Conservation (phyloP, 1,140 invertebrate species). For the Vanessa tameamea region DNA sequence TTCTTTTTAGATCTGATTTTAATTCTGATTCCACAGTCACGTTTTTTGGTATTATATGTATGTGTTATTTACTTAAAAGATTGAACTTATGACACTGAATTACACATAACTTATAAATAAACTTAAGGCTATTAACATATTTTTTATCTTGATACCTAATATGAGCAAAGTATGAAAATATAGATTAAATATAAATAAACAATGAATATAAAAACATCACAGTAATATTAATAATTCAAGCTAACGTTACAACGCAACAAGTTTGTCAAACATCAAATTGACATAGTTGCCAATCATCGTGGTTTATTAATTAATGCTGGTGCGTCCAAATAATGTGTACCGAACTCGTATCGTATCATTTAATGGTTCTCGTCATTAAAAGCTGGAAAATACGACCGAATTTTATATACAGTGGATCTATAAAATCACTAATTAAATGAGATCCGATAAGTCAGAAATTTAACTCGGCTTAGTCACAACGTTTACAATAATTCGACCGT, state of each 20-base stretch:
- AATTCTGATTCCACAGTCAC: no score
- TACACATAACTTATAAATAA: no score
- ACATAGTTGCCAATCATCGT: not conserved
- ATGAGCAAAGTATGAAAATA: no score
- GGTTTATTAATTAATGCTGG: slow-evolving; percentile 12
- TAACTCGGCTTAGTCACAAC: no score
- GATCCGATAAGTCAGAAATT: not conserved
- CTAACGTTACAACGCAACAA: not conserved
- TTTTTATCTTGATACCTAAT: no score
- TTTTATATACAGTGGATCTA: slow-evolving; percentile 7
- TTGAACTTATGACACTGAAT: no score
- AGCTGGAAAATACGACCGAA: slow-evolving; percentile 8
- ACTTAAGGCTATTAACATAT: no score
- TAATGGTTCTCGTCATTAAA: not conserved
- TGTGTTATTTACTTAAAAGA: no score
- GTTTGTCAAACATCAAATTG: slow-evolving; percentile 5
- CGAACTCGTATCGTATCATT: slow-evolving; percentile 9
- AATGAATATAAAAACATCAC: not conserved
- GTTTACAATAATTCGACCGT: no score
- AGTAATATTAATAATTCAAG: not conserved
- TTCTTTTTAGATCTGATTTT: no score
- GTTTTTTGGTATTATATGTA: no score
- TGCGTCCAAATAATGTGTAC: not conserved
- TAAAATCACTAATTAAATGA: not conserved
- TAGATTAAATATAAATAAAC: not conserved